Conservation (phyloP, 2,888 invertebrate genomes). For the Philaethria dido region DNA sequence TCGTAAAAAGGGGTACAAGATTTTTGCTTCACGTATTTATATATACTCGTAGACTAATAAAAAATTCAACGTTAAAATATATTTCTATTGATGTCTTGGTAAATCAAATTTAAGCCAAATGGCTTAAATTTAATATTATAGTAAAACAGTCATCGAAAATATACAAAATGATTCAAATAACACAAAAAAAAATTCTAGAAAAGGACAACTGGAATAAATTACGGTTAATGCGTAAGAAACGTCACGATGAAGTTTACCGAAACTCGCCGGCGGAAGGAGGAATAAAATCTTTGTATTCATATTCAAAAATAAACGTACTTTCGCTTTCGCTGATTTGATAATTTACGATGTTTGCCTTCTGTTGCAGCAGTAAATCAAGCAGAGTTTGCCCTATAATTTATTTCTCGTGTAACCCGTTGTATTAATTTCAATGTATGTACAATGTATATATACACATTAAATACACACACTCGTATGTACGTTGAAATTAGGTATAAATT, state of each 20-base stretch:
- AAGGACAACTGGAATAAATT: neutral
- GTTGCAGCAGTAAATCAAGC: conserved; percentile 46
- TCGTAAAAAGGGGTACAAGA: too few relatives aligned
- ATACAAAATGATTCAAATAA: neutral
- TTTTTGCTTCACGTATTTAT: too few relatives aligned
- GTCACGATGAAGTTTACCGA: conserved; percentile 16
- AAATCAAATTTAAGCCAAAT: too few relatives aligned
- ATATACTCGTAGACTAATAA: too few relatives aligned
- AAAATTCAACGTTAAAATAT: too few relatives aligned
- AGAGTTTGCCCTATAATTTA: conserved; percentile 22
- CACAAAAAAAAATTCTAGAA: neutral
- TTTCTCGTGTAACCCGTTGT: conserved; percentile 4
- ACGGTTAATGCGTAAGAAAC: conserved; percentile 8
- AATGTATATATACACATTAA: too few relatives aligned
- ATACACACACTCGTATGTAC: too few relatives aligned
- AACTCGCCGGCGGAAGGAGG: conserved; percentile 16
- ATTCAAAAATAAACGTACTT: conserved; percentile 41
- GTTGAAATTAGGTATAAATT: too few relatives aligned
- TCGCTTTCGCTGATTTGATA: conserved; percentile 45
- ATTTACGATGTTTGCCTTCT: conserved; percentile 50
- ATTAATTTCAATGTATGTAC: neutral
- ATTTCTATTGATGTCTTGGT: too few relatives aligned
- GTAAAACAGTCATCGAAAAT: too few relatives aligned
- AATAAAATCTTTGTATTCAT: conserved; percentile 31
- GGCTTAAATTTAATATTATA: too few relatives aligned